Conservation (phyloP, 1,140 invertebrate genomes). For the Bacillus rossius region DNA sequence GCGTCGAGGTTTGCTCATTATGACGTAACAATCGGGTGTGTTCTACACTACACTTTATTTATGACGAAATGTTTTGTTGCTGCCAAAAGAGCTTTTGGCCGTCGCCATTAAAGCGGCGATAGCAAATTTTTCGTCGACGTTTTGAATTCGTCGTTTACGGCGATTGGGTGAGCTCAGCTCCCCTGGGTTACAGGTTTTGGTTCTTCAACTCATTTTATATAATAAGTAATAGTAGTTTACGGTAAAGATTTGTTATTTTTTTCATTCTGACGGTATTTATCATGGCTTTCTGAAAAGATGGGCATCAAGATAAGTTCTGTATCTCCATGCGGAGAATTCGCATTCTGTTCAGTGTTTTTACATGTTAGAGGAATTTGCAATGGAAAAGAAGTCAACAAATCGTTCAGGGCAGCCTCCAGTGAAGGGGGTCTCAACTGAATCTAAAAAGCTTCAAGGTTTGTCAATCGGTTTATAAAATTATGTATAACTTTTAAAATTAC, state of each 20-base stretch:
- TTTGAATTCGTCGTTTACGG: slow-evolving; percentile 4
- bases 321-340: slow-evolving; percentile 65
- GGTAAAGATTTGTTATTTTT: slow-evolving; percentile 35
- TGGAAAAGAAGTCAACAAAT: slow-evolving; percentile 66
- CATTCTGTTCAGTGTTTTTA: slow-evolving; percentile 41
- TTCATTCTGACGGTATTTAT: slow-evolving; percentile 51
- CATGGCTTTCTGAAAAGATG: slow-evolving; percentile 75
- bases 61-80: neutral
- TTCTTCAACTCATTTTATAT: neutral
- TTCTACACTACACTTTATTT: neutral
- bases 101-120: slow-evolving; percentile 15
- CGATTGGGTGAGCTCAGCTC: slow-evolving; percentile 12
- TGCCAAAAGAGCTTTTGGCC: slow-evolving; percentile 2
- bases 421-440: slow-evolving; percentile 56
- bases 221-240: neutral
- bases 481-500: too few species aligned
- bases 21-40: too few species aligned
- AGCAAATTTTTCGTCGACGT: neutral
- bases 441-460: slow-evolving; percentile 69
- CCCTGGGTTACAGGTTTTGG: neutral
- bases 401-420: slow-evolving; percentile 53
- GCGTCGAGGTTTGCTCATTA: too few species aligned
- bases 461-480: too few species aligned
- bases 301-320: slow-evolving; percentile 52
- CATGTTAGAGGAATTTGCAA: slow-evolving; percentile 48